These are phyloP conservation scores for Adelphocoris suturalis DNA, from an alignment of 2,888 invertebrate species.

Conservation along the genomic window DNA sequence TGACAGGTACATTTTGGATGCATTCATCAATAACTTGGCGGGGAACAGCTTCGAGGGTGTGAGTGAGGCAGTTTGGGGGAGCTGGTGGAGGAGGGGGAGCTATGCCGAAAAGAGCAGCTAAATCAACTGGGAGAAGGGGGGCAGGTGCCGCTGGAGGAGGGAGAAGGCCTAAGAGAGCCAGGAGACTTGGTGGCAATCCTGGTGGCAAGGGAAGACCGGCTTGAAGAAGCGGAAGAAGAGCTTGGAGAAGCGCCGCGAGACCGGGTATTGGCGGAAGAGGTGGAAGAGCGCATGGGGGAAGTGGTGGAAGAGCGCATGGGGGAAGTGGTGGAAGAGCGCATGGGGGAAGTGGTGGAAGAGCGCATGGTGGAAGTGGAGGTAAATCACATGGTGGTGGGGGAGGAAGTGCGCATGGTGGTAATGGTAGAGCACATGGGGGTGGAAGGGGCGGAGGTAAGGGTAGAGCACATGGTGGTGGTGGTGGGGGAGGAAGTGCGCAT, in stretches of 20 bases:
- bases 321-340: too few relatives aligned
- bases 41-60: constrained; percentile 71
- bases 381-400: neutral
- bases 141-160: constrained; percentile 19
- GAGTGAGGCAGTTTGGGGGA: constrained; percentile 69
- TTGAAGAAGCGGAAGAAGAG: neutral
- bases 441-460: neutral
- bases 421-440: neutral
- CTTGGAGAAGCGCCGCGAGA: constrained; percentile 7
- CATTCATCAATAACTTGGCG: constrained; percentile 74
- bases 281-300: too few relatives aligned
- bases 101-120: neutral
- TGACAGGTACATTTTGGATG: constrained; percentile 73
- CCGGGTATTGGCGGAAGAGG: constrained; percentile 26
- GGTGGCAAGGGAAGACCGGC: neutral
- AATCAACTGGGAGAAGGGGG: neutral
- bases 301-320: too few relatives aligned
- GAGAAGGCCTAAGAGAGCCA: neutral
- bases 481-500: neutral
- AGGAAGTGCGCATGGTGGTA: neutral
- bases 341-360: too few relatives aligned
- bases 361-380: neutral
- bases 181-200: neutral
- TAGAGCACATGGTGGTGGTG: constrained; percentile 36
- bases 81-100: constrained; percentile 7